Evolutionary conservation across 2,113 vertebrate genomes (phyloP).

Genomic region (Epinephelus lanceolatus): DNA sequence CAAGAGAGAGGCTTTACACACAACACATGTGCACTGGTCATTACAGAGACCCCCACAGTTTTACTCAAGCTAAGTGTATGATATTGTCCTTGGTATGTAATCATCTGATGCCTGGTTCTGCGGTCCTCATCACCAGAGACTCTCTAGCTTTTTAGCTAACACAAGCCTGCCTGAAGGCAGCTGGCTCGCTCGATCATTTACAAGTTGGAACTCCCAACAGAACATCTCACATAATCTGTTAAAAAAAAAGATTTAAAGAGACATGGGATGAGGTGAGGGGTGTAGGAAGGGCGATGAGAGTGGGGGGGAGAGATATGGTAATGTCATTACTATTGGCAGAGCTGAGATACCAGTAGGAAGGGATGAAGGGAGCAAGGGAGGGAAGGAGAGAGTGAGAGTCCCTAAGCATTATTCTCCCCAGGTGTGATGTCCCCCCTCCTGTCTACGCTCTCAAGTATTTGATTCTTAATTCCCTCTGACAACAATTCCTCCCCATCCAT

Average conservation of each 20-base stretch:
- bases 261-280: conserved; percentile 73
- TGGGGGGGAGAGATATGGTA: conserved; percentile 64
- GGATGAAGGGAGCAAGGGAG: conserved; percentile 48
- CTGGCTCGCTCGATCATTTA: conserved; percentile 63
- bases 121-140: conserved; percentile 56
- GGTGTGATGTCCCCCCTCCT: conserved; percentile 48
- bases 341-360: conserved; percentile 50
- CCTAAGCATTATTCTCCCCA: conserved; percentile 47
- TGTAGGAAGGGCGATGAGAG: conserved; percentile 50
- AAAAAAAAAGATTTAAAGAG: conserved; percentile 71
- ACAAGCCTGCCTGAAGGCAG: conserved; percentile 52
- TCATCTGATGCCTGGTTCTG: conserved; percentile 50
- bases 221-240: conserved; percentile 77
- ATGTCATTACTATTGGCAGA: conserved; percentile 69
- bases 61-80: conserved; percentile 35
- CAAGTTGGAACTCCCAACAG: conserved; percentile 70
- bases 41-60: conserved; percentile 38
- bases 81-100: conserved; percentile 51
- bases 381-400: conserved; percentile 45
- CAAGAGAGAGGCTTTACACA: conserved; percentile 43
- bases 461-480: conserved; percentile 57
- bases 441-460: conserved; percentile 33
- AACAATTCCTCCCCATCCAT: conserved; percentile 35
- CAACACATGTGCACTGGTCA: conserved; percentile 47
- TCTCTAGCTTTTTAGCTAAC: conserved; percentile 23